Base-by-base conservation (phyloP, 1,140 invertebrate genomes). In the Habropoda laboriosa region DNA sequence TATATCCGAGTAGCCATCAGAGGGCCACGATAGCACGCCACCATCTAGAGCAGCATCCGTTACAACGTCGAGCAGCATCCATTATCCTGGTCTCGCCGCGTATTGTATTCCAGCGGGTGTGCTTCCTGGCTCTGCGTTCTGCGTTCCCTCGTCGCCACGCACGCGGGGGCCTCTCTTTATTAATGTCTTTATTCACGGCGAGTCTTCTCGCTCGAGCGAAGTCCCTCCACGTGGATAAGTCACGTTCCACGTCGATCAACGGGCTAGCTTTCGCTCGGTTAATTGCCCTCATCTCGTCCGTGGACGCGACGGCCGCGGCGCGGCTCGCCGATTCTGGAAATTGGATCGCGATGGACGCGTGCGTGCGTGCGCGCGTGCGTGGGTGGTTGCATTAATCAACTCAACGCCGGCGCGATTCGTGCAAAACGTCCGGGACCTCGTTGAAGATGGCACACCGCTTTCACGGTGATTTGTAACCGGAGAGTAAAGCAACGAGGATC, bases 101-200 rank as follows among this genome's bases (percentile, higher is more conserved):
- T 86, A 83, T 87, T 88, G 80, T 81, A 24, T 86, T 86, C 82
- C 83, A 75, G 30, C 58, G 60, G 30, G n/a, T n/a, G n/a, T 7
- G 68, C 66, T 86, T 64, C 68, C 73, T 76, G 72, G 66, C 80
- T 61, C n/a, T 7, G 60, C 51, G 47, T 35, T 53, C 73, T 67
- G 49, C 72, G 70, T 73, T 71, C 66, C 40, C 66, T 49, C 83
- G 77, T 68, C 84, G 82, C 80, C 86, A 72, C 81, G 86, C 76
- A 55, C 49, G 18, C 63, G n/a, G n/a, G n/a, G n/a, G n/a, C n/a
- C n/a, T n/a, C n/a, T n/a, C 76, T 78, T 88, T 87, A 87, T 88
- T 88, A 88, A 88, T 87, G 86, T 88, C 87, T 88, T 82, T 86
- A 87, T 86, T 87, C 81, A 63, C 73, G 77, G 78, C 79, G 79